A percentile compares a stretch with the other conserved stretches of the same genome.
Evolutionary conservation across 2,888 invertebrate genomes (phyloP).

Genomic region (Dasypolia templi): DNA sequence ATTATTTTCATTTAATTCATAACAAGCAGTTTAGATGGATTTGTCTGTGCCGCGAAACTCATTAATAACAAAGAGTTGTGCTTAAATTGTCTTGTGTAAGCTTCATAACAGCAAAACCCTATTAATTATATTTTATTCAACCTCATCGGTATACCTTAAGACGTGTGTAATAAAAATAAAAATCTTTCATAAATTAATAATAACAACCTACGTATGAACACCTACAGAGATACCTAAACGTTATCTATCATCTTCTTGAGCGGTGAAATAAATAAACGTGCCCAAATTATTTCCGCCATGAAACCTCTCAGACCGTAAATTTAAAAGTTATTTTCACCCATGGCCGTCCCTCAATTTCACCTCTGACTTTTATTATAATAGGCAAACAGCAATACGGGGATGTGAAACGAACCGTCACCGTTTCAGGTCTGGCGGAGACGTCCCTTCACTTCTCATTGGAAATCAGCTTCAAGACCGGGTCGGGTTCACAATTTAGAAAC

Average conservation of each 20-base stretch:
- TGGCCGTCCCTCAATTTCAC: slow-evolving; percentile 73
- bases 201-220: background rate
- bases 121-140: slow-evolving; percentile 14
- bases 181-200: slow-evolving; percentile 2
- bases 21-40: slow-evolving; percentile 78
- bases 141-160: background rate
- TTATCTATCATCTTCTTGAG: background rate
- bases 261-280: slow-evolving; percentile 38
- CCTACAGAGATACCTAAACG: slow-evolving; percentile 4
- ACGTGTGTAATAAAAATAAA: background rate
- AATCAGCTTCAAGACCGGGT: slow-evolving; percentile 80
- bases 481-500: slow-evolving; percentile 73
- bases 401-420: slow-evolving; percentile 86
- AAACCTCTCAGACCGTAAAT: slow-evolving; percentile 47
- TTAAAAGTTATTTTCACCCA: slow-evolving; percentile 58
- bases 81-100: slow-evolving; percentile 34
- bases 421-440: slow-evolving; percentile 86
- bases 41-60: slow-evolving; percentile 59
- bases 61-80: slow-evolving; percentile 65
- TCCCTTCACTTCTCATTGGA: slow-evolving; percentile 84
- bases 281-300: slow-evolving; percentile 37
- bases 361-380: slow-evolving; percentile 85
- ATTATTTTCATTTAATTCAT: slow-evolving; percentile 87
- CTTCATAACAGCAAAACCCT: slow-evolving; percentile 4
- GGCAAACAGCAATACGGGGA: slow-evolving; percentile 80